These are phyloP conservation scores for Argyresthia albistria DNA, from an alignment of 2,888 invertebrate species.

Conservation along the genomic window DNA sequence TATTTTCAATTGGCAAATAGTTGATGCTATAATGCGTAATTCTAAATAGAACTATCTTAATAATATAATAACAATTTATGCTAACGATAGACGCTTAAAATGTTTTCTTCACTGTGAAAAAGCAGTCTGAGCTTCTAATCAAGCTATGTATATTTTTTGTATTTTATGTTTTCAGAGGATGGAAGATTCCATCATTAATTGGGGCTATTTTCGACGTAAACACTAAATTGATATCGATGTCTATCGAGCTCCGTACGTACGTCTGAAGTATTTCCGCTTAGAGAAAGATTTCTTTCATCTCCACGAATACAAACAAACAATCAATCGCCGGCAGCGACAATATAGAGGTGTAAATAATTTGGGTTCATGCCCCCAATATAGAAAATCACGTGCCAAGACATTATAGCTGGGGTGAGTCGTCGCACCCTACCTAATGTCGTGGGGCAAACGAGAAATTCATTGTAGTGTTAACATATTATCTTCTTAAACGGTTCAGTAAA, in stretches of 20 bases:
- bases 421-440: neutral
- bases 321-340: constrained; percentile 45
- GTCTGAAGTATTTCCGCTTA: neutral
- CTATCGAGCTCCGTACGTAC: too few species aligned
- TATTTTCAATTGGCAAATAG: too few species aligned
- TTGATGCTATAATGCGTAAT: too few species aligned
- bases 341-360: constrained; percentile 46
- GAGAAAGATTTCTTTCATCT: neutral
- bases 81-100: too few species aligned
- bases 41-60: too few species aligned
- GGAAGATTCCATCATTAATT: neutral
- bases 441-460: neutral
- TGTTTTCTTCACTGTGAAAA: too few species aligned
- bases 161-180: too few species aligned
- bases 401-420: constrained; percentile 27
- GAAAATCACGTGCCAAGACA: constrained; percentile 53
- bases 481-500: constrained; percentile 25
- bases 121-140: too few species aligned
- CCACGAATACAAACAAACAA: neutral
- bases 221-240: too few species aligned
- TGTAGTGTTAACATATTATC: constrained; percentile 46
- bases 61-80: too few species aligned
- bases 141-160: too few species aligned
- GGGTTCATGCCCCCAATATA: constrained; percentile 54
- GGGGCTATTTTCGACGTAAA: neutral